Evolutionary conservation across 2,888 invertebrate species (phyloP), one percentile per base, ranked within the genome.

Genomic region (Drosophila algonquin): DNA sequence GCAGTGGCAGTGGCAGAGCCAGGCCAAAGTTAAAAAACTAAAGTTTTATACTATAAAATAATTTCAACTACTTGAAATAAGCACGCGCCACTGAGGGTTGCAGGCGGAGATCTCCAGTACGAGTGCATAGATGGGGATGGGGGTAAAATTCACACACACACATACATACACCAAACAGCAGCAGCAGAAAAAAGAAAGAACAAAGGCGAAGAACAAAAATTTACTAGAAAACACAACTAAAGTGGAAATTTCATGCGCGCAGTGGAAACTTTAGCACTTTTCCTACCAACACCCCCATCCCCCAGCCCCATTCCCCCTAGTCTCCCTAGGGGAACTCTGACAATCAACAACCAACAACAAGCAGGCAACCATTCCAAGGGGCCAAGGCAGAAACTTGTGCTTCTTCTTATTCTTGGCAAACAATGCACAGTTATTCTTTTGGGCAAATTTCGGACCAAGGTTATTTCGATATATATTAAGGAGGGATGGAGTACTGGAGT

Each of bases 31-130:
- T 84, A 87, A 89, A 88, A 85, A 87, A 85, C 74, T 84, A 87
- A 85, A 89, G 80, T 85, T 89, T 89, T 81, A 85, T 88, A 79
- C 88, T 84, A 88, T 89, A 89, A 85, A 89, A 85, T 85, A 89
- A 85, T 85, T 85, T 78, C 80, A 84, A 80, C 87, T 78, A 85
- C 89, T 88, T 74, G 88, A 85, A 82, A 85, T 81, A 77, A 81
- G 87, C 80, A 85, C 82, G 77, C 80, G 84, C 79, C 75, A 73
- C 64, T 72, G 54, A 69, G 73, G 75, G 65, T 63, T 45, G 18
- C 21, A 21, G 21, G 3, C 16, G 57, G 30, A 62, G 55, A 71
- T 68, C 65, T 68, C 65, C 47, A 70, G 51, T 30, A 62, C 51
- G 50, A 70, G 51, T 47, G 48, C 46, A 52, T 52, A 40, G 30